A percentile compares a stretch with the other conserved stretches of the same genome.
Conservation (phyloP, 2,888 invertebrate species). For the Bombylius major region DNA sequence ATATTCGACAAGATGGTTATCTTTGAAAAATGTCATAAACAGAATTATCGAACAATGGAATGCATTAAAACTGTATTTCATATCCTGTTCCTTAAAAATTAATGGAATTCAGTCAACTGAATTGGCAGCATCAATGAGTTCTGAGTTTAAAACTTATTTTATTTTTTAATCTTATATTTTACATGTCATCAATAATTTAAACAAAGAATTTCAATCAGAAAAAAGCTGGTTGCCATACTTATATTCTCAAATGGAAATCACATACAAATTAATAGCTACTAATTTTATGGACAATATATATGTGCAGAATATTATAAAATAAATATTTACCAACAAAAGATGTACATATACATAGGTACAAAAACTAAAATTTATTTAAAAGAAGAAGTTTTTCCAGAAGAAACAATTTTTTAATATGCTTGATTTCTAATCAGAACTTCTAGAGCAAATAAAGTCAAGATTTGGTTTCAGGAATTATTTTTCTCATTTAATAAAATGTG, state of each 20-base stretch:
- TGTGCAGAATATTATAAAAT: too few species aligned
- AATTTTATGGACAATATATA: too few species aligned
- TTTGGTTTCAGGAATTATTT: too few species aligned
- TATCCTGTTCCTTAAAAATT: background rate
- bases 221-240: slow-evolving; percentile 10
- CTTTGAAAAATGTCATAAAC: slow-evolving; percentile 13
- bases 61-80: background rate
- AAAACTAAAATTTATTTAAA: too few species aligned
- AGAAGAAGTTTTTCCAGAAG: too few species aligned
- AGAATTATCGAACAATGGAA: slow-evolving; percentile 4
- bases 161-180: slow-evolving; percentile 11
- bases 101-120: slow-evolving; percentile 6
- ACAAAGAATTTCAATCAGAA: slow-evolving; percentile 13
- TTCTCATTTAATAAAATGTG: too few species aligned
- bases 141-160: slow-evolving; percentile 8
- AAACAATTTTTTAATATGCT: too few species aligned
- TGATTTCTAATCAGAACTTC: too few species aligned
- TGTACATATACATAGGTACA: too few species aligned
- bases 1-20: slow-evolving; percentile 18
- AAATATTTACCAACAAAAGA: too few species aligned
- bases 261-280: slow-evolving; percentile 8
- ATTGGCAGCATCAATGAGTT: slow-evolving; percentile 8
- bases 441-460: too few species aligned
- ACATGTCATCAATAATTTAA: slow-evolving; percentile 11
- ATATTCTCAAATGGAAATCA: slow-evolving; percentile 8